A percentile compares a stretch with the other conserved stretches of the same genome.
These are phyloP conservation scores for Scaptomyza parva DNA, from an alignment of 2,888 invertebrate species.

Conservation along the genomic window DNA sequence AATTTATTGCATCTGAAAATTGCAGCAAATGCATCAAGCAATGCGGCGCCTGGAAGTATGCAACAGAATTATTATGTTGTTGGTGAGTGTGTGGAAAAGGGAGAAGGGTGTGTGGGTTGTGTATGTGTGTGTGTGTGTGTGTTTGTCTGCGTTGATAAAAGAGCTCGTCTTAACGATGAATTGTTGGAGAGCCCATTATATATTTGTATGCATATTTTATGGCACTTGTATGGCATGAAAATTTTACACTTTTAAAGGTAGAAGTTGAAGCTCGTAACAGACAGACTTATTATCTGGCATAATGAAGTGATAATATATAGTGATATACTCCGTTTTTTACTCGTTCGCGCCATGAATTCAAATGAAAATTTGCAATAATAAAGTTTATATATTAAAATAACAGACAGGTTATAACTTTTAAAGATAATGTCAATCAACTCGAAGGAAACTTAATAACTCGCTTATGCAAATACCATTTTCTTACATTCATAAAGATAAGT, in stretches of 20 bases:
- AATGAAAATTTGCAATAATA: no score
- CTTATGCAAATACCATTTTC: no score
- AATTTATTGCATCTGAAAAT: conserved; percentile 74
- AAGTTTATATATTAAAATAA: no score
- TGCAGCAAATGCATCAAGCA: conserved; percentile 63
- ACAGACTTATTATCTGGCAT: not conserved
- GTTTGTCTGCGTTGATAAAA: conserved; percentile 52
- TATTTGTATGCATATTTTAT: conserved; percentile 58
- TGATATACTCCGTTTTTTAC: no score
- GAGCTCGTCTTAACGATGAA: conserved; percentile 61
- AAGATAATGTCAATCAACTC: no score
- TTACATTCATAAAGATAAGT: not conserved
- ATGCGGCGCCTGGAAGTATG: conserved; percentile 59
- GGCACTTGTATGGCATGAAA: conserved; percentile 42
- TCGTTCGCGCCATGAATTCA: no score
- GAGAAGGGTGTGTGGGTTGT: not conserved
- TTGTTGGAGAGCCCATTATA: conserved; percentile 60
- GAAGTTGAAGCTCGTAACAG: conserved; percentile 21
- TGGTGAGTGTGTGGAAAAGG: conserved; percentile 7
- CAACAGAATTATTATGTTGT: conserved; percentile 72
- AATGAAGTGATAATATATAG: not conserved
- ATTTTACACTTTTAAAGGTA: conserved; percentile 27
- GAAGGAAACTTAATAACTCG: not conserved
- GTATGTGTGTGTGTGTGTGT: not conserved
- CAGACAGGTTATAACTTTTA: no score